Base-by-base conservation (phyloP, 2,113 vertebrate genomes). In the Ploceus nigricollis region DNA sequence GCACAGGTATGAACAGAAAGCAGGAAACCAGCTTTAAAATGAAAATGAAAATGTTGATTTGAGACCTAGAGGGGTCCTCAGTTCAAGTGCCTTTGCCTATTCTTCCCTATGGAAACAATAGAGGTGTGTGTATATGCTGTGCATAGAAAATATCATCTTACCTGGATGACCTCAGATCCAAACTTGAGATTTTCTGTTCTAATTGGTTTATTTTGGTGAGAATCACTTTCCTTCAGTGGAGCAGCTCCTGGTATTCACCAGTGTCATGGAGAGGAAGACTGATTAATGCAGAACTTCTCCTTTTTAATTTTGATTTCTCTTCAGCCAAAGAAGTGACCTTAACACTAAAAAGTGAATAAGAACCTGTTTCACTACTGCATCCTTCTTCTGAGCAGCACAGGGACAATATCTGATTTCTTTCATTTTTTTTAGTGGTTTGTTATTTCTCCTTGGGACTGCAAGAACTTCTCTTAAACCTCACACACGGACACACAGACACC, bases 91-190 rank as follows among this genome's bases (percentile, higher is more conserved):
- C 33, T 95, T 65, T 81, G 12, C 39, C 25, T 22, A 1, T 37
- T 82, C 23, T 73, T 90, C 16, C 12, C n/a, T n/a, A 15, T 20
- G 6, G 33, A 93, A 87, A 51, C 48, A 30, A 21, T 16, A 37
- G 20, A 87, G 10, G 8, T 10, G 1, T 39, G 9, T 23, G 4
- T 44, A n/a, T 35, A 82, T 4, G 8, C 6, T 3, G 0, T 39
- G 16, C 47, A 37, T 2, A 15, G 17, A 58, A 89, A 79, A 24
- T 16, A 75, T 4, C 21, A 40, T 22, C 14, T 60, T 70, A 69
- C 61, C 18, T 51, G 19, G 8, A 39, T 30, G 24, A 24, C 7
- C 10, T 75, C 61, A 50, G n/a, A 60, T 28, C 28, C 42, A 58
- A 75, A 90, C 27, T 28, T 69, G 20, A 69, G 27, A 75, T 72